Conservation (phyloP, 2,113 vertebrate species). For the Oenanthe melanoleuca region DNA sequence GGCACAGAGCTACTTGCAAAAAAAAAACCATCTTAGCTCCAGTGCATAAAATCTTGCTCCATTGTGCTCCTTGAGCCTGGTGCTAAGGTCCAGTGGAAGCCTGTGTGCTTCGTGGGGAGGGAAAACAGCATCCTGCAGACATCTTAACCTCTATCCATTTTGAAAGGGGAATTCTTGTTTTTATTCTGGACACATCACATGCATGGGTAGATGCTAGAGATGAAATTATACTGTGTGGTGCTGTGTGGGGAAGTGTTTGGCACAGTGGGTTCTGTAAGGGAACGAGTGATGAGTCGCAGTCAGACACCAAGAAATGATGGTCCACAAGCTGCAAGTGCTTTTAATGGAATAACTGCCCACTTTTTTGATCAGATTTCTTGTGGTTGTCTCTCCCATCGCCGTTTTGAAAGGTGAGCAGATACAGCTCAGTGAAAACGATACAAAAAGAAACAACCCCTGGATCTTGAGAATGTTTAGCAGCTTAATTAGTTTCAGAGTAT, state of each 20-base stretch:
- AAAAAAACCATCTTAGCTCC: not conserved
- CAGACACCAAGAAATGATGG: slow-evolving; percentile 27
- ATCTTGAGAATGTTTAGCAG: slow-evolving; percentile 33
- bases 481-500: slow-evolving; percentile 40
- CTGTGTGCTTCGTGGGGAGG: not conserved
- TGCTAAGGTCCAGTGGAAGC: not conserved
- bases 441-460: not conserved
- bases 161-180: not conserved
- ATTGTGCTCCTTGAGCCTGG: not conserved
- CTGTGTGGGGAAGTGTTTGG: not conserved
- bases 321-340: not conserved
- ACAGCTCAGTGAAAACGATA: not conserved
- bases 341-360: slow-evolving; percentile 17
- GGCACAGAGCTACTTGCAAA: not conserved
- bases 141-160: not conserved
- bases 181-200: not conserved
- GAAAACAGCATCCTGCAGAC: not conserved
- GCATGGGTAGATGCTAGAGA: not conserved
- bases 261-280: not conserved
- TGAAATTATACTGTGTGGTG: not conserved
- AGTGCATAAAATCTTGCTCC: not conserved
- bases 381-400: not conserved
- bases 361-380: slow-evolving; percentile 1
- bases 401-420: not conserved
- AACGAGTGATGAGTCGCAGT: not conserved